Evolutionary conservation across 2,113 vertebrate species (phyloP), one percentile per base, ranked within the genome.

Genomic region (Megalops atlanticus): DNA sequence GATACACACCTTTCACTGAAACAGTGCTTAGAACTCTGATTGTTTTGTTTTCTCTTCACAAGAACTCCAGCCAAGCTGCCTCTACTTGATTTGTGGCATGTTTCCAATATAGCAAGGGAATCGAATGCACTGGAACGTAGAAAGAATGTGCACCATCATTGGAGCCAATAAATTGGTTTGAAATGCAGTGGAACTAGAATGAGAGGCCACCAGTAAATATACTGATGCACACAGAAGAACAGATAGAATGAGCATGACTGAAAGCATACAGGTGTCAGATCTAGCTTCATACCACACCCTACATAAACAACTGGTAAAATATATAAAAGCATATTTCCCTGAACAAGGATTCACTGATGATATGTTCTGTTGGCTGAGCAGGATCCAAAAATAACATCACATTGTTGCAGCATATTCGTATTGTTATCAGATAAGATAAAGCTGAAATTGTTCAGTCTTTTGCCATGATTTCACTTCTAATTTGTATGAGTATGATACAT

Each of bases 81-180:
- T 76, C 68, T 68, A 79, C 72, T 86, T 79, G 69, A 81, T 82
- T 84, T 77, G 80, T 83, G 83, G 79, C 85, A 77, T 54, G 81
- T 81, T 76, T 84, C 47, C 83, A 79, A 72, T 79, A 81, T 36
- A 31, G 49, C 79, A 78, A 33, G 76, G 11, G 52, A 58, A 85
- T 84, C 69, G 81, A 85, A 87, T 84, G 82, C 81, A 58, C 75
- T 84, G 84, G 80, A 87, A 79, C 76, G 40, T 76, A 80, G 85
- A 78, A 75, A 58, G 64, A 49, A 74, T 73, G 80, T 78, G 79
- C 38, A 76, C 52, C 69, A 45, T 41, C 79, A 80, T 74, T 85
- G 82, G 83, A 83, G 81, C 77, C 74, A 81, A 74, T 85, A 73
- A 87, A 85, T 78, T 85, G 80, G 74, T 82, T 87, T 81, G 31